Evolutionary conservation across 1,140 invertebrate genomes (phyloP), one percentile per base, ranked within the genome.

Genomic region (Polyergus mexicanus): DNA sequence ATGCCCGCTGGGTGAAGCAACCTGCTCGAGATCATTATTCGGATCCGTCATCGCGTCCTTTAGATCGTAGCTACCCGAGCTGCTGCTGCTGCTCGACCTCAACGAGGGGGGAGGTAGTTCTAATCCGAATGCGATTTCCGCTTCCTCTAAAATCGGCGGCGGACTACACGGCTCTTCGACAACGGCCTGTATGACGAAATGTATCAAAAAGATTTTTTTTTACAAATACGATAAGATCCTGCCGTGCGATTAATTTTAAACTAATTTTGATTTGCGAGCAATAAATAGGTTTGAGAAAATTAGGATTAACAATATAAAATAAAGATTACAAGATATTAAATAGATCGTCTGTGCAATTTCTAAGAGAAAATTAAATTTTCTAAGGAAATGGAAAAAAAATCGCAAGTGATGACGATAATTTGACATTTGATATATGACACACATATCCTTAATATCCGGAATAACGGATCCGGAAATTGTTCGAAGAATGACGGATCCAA

Each of bases 51-150:
- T 94, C 3, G 94, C 94, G 51, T 94, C 94, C 51, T 95, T 94
- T 16, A 95, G 89, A 71, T 95, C 94, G 80, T 95, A 95, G 85
- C 96, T 96, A n/a, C 96, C 96, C 11, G 95, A 96, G 85, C 95
- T 96, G 77, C 96, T 96, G 86, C 96, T 96, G 38, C 88, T 94
- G 6, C 94, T 93, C 22, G 94, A 95, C 84, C 92, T 92, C 4
- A 91, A 77, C 22, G 94, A 91, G 13, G 94, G 94, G 4, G 92
- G 90, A 54, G 89, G 92, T 69, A 87, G 90, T 58, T 94, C 92
- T 62, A 92, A 47, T 72, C 75, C 91, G 60, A 92, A 92, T 8
- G 91, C 22, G 60, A 88, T 66, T 66, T 94, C 93, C 51, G 90
- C 85, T 86, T 95, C 94, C 72, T 95, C 93, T 77, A 94, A 89